Evolutionary conservation across 1,140 invertebrate species (phyloP), one percentile per base, ranked within the genome.

Genomic region (Anoplophora glabripennis): DNA sequence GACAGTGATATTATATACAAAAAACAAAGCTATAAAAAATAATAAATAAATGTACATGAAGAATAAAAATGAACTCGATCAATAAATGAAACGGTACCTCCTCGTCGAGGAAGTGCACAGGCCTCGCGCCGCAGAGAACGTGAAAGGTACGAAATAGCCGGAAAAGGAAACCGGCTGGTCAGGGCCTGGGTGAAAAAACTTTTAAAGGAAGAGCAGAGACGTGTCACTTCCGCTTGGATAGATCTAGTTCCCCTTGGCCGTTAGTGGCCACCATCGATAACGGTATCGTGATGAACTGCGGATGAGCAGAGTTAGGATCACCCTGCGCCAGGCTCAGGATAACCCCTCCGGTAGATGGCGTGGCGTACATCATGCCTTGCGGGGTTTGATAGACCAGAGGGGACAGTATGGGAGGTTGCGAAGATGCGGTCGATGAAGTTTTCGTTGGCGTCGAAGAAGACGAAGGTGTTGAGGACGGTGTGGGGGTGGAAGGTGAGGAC

Each of bases 271-370:
- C 78, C 77, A 83, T 79, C 7, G 81, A 82, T 51, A 84, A 73
- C 37, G 82, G 81, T 70, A 83, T 84, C 14, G 81, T 83, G 56
- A 84, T 83, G 69, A 82, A 84, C 65, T 83, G 82, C 1, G 79
- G 79, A 54, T 79, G 78, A 11, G 52, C 69, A 41, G 77, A 64
- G 60, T 57, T 66, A 4, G 55, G 55, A 51, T 70, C 69, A 10
- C 51, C 49, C 35, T 67, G 72, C 10, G 74, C 67, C 11, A 77
- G 49, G 57, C 75, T 73, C 46, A 77, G 71, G 36, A 77, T 70
- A 33, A 77, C 69, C 5, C 75, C 72, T 1, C 72, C 69, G 53
- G 73, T 70, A 21, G 73, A 72, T 21, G 72, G 73, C 4, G 73
- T 69, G 17, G 74, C 70, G 40, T 75, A 76, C 65, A 77, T 73